Conservation (phyloP, 2,113 vertebrate species). For the Ciconia boyciana region DNA sequence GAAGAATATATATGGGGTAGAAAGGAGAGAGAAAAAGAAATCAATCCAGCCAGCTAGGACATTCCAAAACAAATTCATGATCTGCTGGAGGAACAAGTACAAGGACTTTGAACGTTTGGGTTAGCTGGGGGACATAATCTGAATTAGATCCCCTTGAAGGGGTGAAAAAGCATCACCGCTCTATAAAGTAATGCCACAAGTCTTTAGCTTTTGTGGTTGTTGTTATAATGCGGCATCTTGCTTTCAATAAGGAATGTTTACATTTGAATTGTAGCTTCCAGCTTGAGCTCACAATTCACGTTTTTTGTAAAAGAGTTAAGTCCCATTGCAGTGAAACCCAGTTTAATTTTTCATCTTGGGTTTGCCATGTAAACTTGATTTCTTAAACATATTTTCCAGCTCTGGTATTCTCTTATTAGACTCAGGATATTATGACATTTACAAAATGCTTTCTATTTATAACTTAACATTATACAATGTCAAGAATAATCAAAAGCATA, state of each 20-base stretch:
- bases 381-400: conserved; percentile 31
- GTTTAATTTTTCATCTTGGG: conserved; percentile 15
- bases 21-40: background rate
- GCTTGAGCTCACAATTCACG: background rate
- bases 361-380: conserved; percentile 32
- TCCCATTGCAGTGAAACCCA: background rate
- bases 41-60: background rate
- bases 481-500: conserved; percentile 36
- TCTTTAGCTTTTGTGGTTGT: background rate
- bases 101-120: background rate
- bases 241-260: background rate
- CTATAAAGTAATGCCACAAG: background rate
- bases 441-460: conserved; percentile 49
- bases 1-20: background rate
- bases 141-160: conserved; percentile 8
- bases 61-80: background rate
- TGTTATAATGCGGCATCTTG: background rate
- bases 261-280: conserved; percentile 27
- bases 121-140: background rate
- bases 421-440: conserved; percentile 41
- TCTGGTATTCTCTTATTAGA: conserved; percentile 29
- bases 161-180: background rate
- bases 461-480: conserved; percentile 32
- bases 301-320: background rate
- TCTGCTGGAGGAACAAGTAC: background rate